Base-by-base conservation (phyloP, 2,888 invertebrate species). In the Oligia strigilis region DNA sequence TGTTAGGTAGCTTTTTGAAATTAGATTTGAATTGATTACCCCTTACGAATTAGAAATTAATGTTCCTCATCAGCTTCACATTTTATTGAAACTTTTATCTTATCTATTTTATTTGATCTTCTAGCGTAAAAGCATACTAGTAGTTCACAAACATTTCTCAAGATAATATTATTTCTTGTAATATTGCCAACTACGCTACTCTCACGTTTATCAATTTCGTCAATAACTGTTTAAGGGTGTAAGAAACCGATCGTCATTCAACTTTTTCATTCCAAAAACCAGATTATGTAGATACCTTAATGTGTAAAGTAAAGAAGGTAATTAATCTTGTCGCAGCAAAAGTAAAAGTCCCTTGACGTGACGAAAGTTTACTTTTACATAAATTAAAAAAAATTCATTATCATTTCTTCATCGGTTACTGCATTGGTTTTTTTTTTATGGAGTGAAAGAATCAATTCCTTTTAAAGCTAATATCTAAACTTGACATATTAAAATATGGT, bases 261-360 rank as follows among this genome's bases (percentile, higher is more conserved):
- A 72, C 52, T 23, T 65, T 72, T 80, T 58, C 62, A 9, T 60
- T 67, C 29, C 23, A 65, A 83, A 74, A 72, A 46, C 64, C 29
- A 58, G 52, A 46, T 72, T 77, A 77, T 82, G 86, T 81, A 85
- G 55, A 85, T 84, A 75, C 72, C 62, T 84, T 86, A 64, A 11
- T 58, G 52, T 13, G 17, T 69, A 36, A 78, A 80, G 65, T 71
- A 58, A 88, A 81, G 62, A 72, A 46, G 67, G 43, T 65, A 73
- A 81, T 88, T 78, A 71, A 77, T 87, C 81, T 82, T 77, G 67
- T 80, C 72, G 13, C 65, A 43, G 71, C 19, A 75, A 88, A 88
- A 88, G 88, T 88, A 88, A 88, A 88, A 86, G 88, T 83, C 78
- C 78, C 81, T 86, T 81, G 23, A 55, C 23, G 23, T 55, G 19